phyloP scores from a whole-genome alignment of 2,888 invertebrate species.

The Callyntrura guangdongensis region DNA sequence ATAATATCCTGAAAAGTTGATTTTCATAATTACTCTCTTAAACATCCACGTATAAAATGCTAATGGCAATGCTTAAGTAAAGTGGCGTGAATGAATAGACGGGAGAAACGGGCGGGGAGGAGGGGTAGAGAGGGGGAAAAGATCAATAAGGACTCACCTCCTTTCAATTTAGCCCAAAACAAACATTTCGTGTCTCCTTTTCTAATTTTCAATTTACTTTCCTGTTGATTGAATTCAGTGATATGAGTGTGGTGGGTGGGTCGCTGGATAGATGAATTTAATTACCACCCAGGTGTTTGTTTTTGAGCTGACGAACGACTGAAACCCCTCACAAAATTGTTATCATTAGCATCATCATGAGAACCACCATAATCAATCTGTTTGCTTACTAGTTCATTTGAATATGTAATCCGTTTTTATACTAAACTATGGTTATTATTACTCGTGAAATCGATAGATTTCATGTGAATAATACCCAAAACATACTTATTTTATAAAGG shows the following conservation, averaged over 20 bases:
- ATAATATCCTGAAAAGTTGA: constrained; percentile 27
- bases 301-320: constrained; percentile 31
- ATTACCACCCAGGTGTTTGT: constrained; percentile 78
- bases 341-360: constrained; percentile 40
- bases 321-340: constrained; percentile 13
- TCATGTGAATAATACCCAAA: neutral
- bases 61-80: neutral
- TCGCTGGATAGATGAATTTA: constrained; percentile 68
- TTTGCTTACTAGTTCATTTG: constrained; percentile 60
- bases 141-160: constrained; percentile 70
- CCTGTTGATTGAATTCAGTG: constrained; percentile 59
- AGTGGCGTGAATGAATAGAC: neutral
- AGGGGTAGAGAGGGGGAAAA: constrained; percentile 36
- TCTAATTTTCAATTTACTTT: constrained; percentile 77
- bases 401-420: constrained; percentile 19
- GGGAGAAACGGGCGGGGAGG: neutral
- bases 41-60: neutral
- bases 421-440: neutral
- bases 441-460: constrained; percentile 17
- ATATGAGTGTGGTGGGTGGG: constrained; percentile 72
- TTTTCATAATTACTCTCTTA: constrained; percentile 40
- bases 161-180: constrained; percentile 58
- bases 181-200: constrained; percentile 67
- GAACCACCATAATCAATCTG: constrained; percentile 46
- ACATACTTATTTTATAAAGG: no score